A percentile compares a stretch with the other conserved stretches of the same genome.
Conservation (phyloP, 2,113 vertebrate species). For the Lamprotornis superbus region DNA sequence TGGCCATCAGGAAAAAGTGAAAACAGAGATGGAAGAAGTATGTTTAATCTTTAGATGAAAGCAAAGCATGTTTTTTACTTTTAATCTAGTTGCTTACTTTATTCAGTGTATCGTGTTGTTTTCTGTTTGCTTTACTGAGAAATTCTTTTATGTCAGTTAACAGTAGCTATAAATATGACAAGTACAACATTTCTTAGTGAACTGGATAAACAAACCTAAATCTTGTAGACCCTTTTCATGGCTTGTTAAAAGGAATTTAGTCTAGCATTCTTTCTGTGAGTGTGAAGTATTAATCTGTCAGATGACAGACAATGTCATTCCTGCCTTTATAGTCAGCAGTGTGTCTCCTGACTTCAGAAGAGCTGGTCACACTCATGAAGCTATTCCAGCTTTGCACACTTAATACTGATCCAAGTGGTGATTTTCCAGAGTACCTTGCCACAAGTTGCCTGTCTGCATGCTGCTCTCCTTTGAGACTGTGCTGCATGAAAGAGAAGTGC, state of each 20-base stretch:
- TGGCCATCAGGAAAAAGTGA: background rate
- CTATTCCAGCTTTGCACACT: background rate
- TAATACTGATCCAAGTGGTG: background rate
- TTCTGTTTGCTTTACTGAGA: background rate
- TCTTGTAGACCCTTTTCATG: background rate
- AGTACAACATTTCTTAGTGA: background rate
- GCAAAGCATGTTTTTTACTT: background rate
- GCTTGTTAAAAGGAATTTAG: background rate
- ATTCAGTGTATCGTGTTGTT: background rate
- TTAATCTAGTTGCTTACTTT: background rate
- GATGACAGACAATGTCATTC: background rate
- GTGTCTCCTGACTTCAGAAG: accelerated
- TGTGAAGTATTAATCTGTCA: background rate
- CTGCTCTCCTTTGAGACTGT: background rate
- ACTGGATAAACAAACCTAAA: background rate
- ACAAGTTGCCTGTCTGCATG: background rate
- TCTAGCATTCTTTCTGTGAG: background rate
- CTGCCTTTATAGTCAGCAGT: background rate
- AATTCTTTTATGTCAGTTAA: background rate
- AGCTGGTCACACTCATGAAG: background rate
- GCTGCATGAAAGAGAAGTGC: background rate
- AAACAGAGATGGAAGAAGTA: background rate
- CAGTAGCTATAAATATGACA: background rate
- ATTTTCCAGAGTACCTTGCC: background rate
- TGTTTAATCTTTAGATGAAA: background rate